phyloP scores from a whole-genome alignment of 2,888 invertebrate genomes.

The Pegoplata infirma region DNA sequence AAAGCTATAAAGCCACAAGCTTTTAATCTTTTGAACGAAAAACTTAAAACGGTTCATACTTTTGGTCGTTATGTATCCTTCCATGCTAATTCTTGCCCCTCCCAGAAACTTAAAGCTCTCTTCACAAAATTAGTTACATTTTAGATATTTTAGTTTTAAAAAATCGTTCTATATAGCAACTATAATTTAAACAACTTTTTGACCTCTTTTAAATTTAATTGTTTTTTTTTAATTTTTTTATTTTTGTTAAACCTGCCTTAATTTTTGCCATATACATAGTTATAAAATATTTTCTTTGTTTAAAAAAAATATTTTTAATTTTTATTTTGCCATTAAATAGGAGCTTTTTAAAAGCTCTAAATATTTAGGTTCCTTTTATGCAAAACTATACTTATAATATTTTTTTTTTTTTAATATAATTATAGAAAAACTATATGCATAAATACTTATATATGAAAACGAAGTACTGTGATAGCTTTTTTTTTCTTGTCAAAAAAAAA shows the following conservation, averaged over 20 bases:
- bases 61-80: no score
- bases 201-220: slow-evolving; percentile 39
- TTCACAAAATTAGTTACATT: not conserved
- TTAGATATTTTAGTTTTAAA: not conserved
- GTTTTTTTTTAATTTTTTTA: not conserved
- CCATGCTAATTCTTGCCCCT: slow-evolving; percentile 27
- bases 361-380: slow-evolving; percentile 56
- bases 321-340: slow-evolving; percentile 51
- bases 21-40: no score
- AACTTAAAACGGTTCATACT: no score
- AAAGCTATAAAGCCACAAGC: no score
- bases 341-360: slow-evolving; percentile 58
- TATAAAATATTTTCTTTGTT: slow-evolving; percentile 6
- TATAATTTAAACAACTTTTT: slow-evolving; percentile 28
- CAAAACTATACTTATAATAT: not conserved
- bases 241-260: slow-evolving; percentile 45
- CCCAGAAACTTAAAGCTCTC: not conserved
- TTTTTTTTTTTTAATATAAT: slow-evolving; percentile 12
- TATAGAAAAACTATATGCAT: slow-evolving; percentile 3
- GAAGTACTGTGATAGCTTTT: slow-evolving; percentile 76
- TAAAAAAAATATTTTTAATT: slow-evolving; percentile 13
- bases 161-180: no score
- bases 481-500: slow-evolving; percentile 39
- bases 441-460: slow-evolving; percentile 60
- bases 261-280: slow-evolving; percentile 60